Base-by-base conservation (phyloP, 2,797 vertebrate genomes). In the Australoheros facetus region DNA sequence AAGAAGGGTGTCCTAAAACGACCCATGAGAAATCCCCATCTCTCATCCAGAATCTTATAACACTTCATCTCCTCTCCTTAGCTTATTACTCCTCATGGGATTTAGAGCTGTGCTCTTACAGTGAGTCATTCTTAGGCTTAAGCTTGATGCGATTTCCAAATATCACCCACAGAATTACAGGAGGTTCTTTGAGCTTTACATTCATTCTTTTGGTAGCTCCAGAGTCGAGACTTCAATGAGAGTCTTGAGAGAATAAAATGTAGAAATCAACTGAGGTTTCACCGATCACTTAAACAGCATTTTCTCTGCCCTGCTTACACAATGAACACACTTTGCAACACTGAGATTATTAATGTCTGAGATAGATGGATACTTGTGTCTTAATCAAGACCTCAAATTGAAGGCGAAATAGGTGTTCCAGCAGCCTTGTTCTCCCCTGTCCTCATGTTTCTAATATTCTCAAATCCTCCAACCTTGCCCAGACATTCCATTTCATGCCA, bases 181-280 rank as follows among this genome's bases (percentile, higher is more conserved):
- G 57, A 78, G 78, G 64, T 82, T 87, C 83, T 85, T 73, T 78
- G 53, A 85, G 89, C 56, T 84, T 89, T 88, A 87, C 85, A 86
- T 90, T 84, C 37, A 62, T 76, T 77, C 78, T 80, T n/a, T 7
- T 78, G 66, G 60, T 73, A 48, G 79, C 79, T 78, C 48, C 23
- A n/a, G 23, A 81, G 62, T 13, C 16, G 34, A 80, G 70, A 76
- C 77, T n/a, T 66, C 23, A 48, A 66, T 66, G 42, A 48, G 42
- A 66, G 73, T 57, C 32, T 78, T 45, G 23, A 85, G 62, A 69
- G 53, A 82, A 71, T 82, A 70, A 71, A 79, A 72, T 17, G 53
- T 21, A 51, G 37, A 60, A 76, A 87, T 83, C 39, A 48, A 64
- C 4, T 58, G 59, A 79, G 60, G 76, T 62, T 77, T 82, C 23